Evolutionary conservation across 1,140 invertebrate genomes (phyloP), one percentile per base, ranked within the genome.

Genomic region (Heliconius hermathena): DNA sequence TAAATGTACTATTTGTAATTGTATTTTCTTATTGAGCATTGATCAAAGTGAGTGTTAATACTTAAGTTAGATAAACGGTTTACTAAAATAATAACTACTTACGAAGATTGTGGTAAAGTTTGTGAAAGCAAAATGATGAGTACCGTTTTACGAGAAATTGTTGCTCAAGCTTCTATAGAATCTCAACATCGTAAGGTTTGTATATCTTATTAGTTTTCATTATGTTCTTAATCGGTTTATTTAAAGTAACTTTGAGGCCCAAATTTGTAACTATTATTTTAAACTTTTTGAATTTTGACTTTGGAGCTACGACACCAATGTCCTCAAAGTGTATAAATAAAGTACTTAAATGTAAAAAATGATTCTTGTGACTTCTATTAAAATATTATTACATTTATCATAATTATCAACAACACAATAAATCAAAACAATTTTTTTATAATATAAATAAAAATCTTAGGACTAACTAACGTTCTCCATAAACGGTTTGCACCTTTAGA

Each of bases 61-160:
- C 41, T 46, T 46, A 16, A 78, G 36, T 46, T 74, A 76, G 76
- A 80, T 77, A 81, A 75, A 77, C 74, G 60, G 72, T 82, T 82
- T 80, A 71, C 73, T 49, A 72, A n/a, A 73, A 77, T 81, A 83
- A 83, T 78, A 82, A 81, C 72, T 81, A 72, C 73, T 46, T 85
- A 81, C 80, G 71, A 79, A 70, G 70, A 76, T 38, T 82, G 79
- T 71, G 73, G 83, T 82, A 66, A 82, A 84, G 80, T 86, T 82
- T 71, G 87, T 90, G 86, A 88, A 88, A 90, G 81, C 80, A 92
- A 87, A 83, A 93, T 93, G 89, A 87, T 94, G 87, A 90, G 89
- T 87, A 90, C 84, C 73, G 88, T 91, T 85, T 83, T 94, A 77
- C 86, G 91, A 75, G 91, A 94, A 79, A 93, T 94, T 85, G 90